These are phyloP conservation scores for Bufo gargarizans DNA, from an alignment of 2,113 vertebrate species.

Conservation along the genomic window DNA sequence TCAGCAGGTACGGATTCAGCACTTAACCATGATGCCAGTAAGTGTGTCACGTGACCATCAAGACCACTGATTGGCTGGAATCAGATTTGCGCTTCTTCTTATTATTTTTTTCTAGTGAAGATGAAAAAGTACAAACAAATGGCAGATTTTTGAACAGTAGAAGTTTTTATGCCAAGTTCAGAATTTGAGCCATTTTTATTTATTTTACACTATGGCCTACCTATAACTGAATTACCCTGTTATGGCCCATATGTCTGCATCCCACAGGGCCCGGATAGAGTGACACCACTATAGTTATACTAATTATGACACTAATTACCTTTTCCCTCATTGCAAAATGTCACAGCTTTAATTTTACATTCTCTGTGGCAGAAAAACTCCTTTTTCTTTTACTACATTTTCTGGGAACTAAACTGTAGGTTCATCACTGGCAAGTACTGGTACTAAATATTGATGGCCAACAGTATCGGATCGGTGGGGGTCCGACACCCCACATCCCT, in stretches of 20 bases:
- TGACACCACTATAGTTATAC: neutral
- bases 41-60: too few relatives aligned
- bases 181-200: conserved; percentile 1
- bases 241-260: neutral
- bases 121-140: neutral
- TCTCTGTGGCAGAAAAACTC: neutral
- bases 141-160: neutral
- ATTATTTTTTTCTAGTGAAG: neutral
- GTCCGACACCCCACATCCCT: too few relatives aligned
- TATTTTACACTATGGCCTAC: neutral
- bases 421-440: neutral
- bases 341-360: neutral
- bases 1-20: too few relatives aligned
- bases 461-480: too few relatives aligned
- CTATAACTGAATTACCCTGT: neutral
- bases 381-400: neutral
- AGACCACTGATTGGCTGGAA: too few relatives aligned
- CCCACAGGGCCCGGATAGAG: neutral
- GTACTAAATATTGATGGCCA: too few relatives aligned
- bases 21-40: too few relatives aligned
- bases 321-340: neutral
- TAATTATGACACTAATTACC: conserved; percentile 6
- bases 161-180: neutral
- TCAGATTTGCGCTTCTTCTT: too few relatives aligned
- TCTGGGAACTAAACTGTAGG: neutral